These are phyloP conservation scores for Vidua macroura DNA, from an alignment of 2,113 vertebrate genomes.

Conservation along the genomic window DNA sequence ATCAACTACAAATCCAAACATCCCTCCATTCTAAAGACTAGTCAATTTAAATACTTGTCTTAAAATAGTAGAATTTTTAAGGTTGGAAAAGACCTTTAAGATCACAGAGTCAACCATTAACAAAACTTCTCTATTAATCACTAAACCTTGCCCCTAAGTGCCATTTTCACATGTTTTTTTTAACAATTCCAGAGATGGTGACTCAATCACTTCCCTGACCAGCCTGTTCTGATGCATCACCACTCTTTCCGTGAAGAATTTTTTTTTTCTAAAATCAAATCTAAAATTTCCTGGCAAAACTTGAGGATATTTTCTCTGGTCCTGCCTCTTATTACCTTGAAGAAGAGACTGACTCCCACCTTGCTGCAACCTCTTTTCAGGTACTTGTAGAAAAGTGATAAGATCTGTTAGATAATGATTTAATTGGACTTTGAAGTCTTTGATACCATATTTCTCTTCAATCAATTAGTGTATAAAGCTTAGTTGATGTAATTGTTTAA, in stretches of 20 bases:
- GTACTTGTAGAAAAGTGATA: not conserved
- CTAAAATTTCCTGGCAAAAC: not conserved
- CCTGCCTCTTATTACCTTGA: not conserved
- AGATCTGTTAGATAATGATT: not conserved
- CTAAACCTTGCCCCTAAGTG: not conserved
- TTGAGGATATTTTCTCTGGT: not conserved
- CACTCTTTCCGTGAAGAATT: not conserved
- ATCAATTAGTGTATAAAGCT: not conserved
- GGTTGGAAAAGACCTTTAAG: not conserved
- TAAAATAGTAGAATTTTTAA: not conserved
- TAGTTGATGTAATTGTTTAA: not conserved
- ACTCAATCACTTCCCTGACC: not conserved
- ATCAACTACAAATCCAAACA: not conserved
- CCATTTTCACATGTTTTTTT: not conserved
- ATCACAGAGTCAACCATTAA: not conserved
- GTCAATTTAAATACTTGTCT: not conserved
- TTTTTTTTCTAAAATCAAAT: not conserved
- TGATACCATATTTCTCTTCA: not conserved
- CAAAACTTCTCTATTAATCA: not conserved
- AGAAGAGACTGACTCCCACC: fast-evolving
- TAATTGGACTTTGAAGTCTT: not conserved
- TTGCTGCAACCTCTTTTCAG: not conserved
- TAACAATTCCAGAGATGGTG: not conserved
- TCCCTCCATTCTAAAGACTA: not conserved
- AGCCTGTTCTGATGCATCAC: not conserved